Evolutionary conservation across 2,888 invertebrate species (phyloP), one percentile per base, ranked within the genome.

Genomic region (Ethmia dodecea): DNA sequence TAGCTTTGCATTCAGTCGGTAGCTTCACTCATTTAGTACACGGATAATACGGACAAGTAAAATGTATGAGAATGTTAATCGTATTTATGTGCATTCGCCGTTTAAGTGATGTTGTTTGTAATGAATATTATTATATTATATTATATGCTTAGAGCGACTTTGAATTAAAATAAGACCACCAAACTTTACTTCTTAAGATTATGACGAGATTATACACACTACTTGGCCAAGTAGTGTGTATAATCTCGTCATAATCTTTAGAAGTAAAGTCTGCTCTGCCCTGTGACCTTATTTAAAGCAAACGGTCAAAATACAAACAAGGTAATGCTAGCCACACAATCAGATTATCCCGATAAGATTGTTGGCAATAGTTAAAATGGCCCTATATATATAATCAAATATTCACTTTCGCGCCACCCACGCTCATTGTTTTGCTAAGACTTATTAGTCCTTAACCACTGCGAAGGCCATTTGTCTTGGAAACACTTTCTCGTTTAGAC

Each of bases 341-440:
- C n/a, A n/a, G n/a, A n/a, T n/a, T n/a, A n/a, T n/a, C n/a, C n/a
- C n/a, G n/a, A n/a, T n/a, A n/a, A n/a, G n/a, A n/a, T n/a, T n/a
- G n/a, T n/a, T n/a, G n/a, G n/a, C n/a, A n/a, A n/a, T n/a, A 38
- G 25, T 31, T 14, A 25, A 20, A 24, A 15, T 31, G 14, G 34
- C 34, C 33, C 30, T 31, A 46, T 53, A n/a, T n/a, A n/a, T n/a
- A 56, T 60, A 62, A 60, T 64, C 62, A 55, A 63, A 65, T 63
- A 65, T 71, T 69, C 64, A 57, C 72, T 74, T 71, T 75, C 73
- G 51, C 54, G 49, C 58, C 67, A 57, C 78, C 77, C 65, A 78
- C 79, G 63, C 60, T 35, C 50, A 64, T 67, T 68, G 71, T 66
- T 51, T 50, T 47, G n/a, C 38, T 15, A 33, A 47, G 56, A 61